Percentiles rank a stretch among this genome's conserved stretches.
phyloP scores from a whole-genome alignment of 2,113 vertebrate species.

The Tympanuchus pallidicinctus region DNA sequence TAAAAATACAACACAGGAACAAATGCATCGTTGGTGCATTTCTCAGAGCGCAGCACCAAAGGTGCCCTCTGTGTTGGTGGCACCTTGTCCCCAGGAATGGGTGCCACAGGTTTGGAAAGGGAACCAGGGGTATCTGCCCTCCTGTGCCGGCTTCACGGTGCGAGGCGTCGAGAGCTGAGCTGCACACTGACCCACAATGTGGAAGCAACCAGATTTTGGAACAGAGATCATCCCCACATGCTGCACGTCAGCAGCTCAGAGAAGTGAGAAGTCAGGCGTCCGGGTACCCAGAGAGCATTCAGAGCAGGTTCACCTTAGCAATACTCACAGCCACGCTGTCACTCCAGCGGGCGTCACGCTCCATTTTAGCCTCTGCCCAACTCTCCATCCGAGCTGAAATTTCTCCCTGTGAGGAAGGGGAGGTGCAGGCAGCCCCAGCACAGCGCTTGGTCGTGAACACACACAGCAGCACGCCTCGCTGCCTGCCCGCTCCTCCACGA shows the following conservation, averaged over 20 bases:
- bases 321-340: background rate
- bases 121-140: too few relatives aligned
- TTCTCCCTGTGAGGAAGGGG: background rate
- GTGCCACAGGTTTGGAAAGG: background rate
- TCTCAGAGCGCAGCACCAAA: background rate
- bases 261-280: background rate
- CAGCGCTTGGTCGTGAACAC: too few relatives aligned
- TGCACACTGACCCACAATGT: background rate
- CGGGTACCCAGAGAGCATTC: background rate
- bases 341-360: background rate
- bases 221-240: background rate
- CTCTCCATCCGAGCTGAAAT: background rate
- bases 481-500: background rate
- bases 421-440: background rate
- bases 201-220: background rate
- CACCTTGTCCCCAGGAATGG: background rate
- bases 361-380: background rate
- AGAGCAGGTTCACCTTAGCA: background rate
- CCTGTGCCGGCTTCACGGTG: too few relatives aligned
- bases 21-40: background rate
- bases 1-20: background rate
- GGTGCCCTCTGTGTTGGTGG: background rate
- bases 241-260: rapidly evolving
- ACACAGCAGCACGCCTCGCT: too few relatives aligned
- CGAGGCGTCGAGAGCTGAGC: background rate